Conservation (phyloP, 1,140 invertebrate genomes). For the Semibalanus balanoides region DNA sequence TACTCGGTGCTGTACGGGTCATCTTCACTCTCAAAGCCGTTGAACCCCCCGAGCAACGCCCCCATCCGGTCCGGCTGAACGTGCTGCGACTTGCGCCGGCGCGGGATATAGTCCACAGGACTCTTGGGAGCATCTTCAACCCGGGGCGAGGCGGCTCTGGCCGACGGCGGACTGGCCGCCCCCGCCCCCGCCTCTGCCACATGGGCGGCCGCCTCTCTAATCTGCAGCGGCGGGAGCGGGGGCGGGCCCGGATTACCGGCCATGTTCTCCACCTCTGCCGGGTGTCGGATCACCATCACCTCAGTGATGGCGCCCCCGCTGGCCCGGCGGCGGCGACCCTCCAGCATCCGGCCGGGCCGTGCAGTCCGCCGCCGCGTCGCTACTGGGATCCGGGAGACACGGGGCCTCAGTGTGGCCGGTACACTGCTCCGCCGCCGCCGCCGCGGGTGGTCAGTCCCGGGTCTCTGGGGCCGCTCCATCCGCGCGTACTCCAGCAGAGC, state of each 20-base stretch:
- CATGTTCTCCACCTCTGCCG: not conserved
- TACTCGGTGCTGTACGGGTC: not conserved
- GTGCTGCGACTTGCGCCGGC: not conserved
- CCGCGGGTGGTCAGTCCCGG: not conserved
- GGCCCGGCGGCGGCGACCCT: too few relatives aligned
- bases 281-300: not conserved
- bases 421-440: not conserved
- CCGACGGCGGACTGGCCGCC: too few relatives aligned
- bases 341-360: too few relatives aligned
- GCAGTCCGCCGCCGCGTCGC: too few relatives aligned
- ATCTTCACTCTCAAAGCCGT: not conserved
- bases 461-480: not conserved
- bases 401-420: too few relatives aligned
- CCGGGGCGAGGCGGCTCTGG: too few relatives aligned
- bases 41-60: not conserved
- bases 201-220: not conserved
- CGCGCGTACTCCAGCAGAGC: not conserved
- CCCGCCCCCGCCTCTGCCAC: not conserved
- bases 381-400: not conserved
- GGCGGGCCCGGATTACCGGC: not conserved
- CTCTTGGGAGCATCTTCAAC: not conserved
- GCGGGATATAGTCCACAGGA: not conserved
- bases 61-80: not conserved
- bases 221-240: too few relatives aligned
- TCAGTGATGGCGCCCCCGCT: not conserved